Percentiles rank a stretch among this genome's conserved stretches.
Conservation (phyloP, 1,140 invertebrate species). For the Trichonephila inaurata region DNA sequence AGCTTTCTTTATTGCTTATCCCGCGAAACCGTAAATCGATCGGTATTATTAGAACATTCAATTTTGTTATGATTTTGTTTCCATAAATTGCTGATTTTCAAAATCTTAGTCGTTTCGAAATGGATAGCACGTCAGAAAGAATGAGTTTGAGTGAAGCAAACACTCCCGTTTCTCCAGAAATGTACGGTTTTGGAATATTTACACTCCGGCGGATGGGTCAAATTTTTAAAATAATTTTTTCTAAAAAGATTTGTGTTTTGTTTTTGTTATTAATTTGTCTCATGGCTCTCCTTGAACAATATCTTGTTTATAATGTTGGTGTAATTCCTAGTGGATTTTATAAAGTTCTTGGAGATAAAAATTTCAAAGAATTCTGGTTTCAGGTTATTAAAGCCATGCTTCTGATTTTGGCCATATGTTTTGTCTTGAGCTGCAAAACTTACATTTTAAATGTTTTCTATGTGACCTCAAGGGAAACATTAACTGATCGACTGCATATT, state of each 20-base stretch:
- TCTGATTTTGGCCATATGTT: conserved; percentile 82
- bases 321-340: conserved; percentile 83
- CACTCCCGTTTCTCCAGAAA: not conserved
- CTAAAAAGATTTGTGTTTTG: not conserved
- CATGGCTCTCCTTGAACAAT: conserved; percentile 81
- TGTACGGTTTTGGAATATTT: conserved; percentile 43
- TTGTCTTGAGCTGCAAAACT: conserved; percentile 81
- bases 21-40: no score
- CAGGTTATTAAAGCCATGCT: conserved; percentile 80
- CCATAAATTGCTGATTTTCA: no score
- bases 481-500: conserved; percentile 81
- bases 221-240: conserved; percentile 69
- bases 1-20: no score
- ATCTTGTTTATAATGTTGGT: conserved; percentile 83
- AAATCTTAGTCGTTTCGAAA: not conserved
- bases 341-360: conserved; percentile 82
- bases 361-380: conserved; percentile 81
- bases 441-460: conserved; percentile 82
- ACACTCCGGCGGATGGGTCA: conserved; percentile 44
- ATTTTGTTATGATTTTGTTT: no score
- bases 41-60: no score
- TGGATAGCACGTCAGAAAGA: conserved; percentile 35
- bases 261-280: conserved; percentile 71
- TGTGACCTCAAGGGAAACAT: conserved; percentile 81
- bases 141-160: conserved; percentile 46